A percentile compares a stretch with the other conserved stretches of the same genome.
Conservation (phyloP, 2,888 invertebrate genomes). For the Agrilus mali region DNA sequence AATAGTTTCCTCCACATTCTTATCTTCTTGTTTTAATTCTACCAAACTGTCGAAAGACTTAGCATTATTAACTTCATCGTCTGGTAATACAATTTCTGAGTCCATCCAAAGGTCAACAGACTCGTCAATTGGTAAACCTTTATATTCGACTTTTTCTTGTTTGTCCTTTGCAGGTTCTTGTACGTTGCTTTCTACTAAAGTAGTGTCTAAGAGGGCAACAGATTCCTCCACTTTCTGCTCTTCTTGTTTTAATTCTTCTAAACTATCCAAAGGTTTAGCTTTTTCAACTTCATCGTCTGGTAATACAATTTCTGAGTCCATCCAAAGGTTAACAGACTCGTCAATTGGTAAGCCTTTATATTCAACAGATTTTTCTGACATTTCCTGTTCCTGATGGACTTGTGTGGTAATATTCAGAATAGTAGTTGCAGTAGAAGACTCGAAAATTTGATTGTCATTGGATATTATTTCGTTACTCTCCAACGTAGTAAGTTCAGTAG, state of each 20-base stretch:
- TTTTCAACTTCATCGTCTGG: constrained; percentile 24
- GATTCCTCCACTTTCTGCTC: not conserved
- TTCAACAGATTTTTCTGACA: constrained; percentile 8
- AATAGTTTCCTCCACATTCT: no score
- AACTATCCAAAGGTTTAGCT: not conserved
- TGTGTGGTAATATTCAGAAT: not conserved
- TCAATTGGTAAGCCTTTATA: constrained; percentile 19
- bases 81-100: no score
- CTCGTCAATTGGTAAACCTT: no score
- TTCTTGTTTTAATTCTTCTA: not conserved
- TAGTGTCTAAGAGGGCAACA: not conserved
- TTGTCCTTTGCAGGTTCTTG: not conserved
- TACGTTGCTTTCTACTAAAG: not conserved
- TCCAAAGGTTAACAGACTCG: constrained; percentile 14
- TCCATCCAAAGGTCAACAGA: no score
- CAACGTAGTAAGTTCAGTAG: not conserved
- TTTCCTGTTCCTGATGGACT: not conserved
- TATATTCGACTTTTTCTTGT: no score
- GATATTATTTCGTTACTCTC: constrained; percentile 1
- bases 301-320: constrained; percentile 24
- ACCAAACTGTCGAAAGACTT: no score
- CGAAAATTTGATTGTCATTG: constrained; percentile 5
- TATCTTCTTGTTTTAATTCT: constrained; percentile 3
- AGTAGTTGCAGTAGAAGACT: no score
- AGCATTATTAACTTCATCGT: no score